Evolutionary conservation across 2,113 vertebrate genomes (phyloP), one percentile per base, ranked within the genome.

Genomic region (Platysternon megacephalum): DNA sequence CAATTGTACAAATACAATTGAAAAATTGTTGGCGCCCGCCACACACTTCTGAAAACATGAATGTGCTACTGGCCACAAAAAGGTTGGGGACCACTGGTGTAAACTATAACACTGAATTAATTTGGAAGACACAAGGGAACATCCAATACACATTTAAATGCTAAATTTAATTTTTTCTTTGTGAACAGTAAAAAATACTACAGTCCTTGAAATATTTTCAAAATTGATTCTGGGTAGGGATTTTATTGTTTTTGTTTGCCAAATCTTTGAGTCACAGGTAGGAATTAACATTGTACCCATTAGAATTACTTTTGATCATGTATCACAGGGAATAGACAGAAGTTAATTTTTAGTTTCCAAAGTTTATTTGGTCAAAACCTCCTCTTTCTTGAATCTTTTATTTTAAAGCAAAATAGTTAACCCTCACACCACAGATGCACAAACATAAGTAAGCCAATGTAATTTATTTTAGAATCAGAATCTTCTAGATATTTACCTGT

Each of bases 401-500:
- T 68, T 76, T 76, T 44, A 76, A 76, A 76, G 28, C 12, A 46
- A 78, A 78, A 78, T 46, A 78, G 24, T 78, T 26, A 44, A 76
- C 39, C 11, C 42, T 44, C 39, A 76, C 39, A 76, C 19, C 24
- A 44, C 5, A 84, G 22, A 39, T 0, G 88, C 74, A 79, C n/a
- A 61, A 87, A 51, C 28, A 24, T 81, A 81, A 52, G 51, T 35
- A 53, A n/a, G 29, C 49, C 32, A 81, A 53, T 81, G 16, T 81
- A 35, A 51, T 39, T 52, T 22, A 81, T 81, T 55, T 87, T 49
- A 80, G 68, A 92, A 91, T 80, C 32, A 84, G 32, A 91, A 58
- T 94, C 84, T 53, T 85, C 48, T 85, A 65, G 21, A 55, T 53
- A 84, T 72, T 97, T 93, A 99, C 99, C 99, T 99, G 98, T 99